Base-by-base conservation (phyloP, 2,888 invertebrate species). In the Lasioglossum pauxillum region DNA sequence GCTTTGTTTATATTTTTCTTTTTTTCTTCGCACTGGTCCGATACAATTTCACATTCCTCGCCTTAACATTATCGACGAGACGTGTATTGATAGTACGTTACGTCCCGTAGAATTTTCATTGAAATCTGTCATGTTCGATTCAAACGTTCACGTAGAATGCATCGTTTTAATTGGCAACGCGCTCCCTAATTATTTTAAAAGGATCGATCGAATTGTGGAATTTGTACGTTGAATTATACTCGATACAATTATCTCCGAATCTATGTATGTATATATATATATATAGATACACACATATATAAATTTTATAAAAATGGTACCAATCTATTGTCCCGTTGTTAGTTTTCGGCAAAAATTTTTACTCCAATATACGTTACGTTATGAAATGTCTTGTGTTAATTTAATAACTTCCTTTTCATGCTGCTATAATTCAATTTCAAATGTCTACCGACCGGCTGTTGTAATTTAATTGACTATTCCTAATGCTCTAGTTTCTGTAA, bases 341-440 rank as follows among this genome's bases (percentile, higher is more conserved):
- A 64, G 16, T 64, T 19, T 41, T 10, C 5, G 16, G 69, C 1
- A 2, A 12, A 31, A 4, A 31, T 23, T n/a, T 23, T 72, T n/a
- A 12, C 10, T 46, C 44, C 23, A 5, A 35, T n/a, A 2, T 27
- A 7, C 31, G 53, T 85, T 46, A 41, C 16, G 23, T 7, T 44
- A 57, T n/a, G 57, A 75, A 46, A 44, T 5, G 12, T 53, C 2
- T 69, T 8, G 23, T 82, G 27, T 46, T 80, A 69, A 77, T 84
- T 80, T 72, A 75, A 76, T 82, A 83, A 86, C 38, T 38, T 53
- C 3, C 46, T 80, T 67, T 76, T 60, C 23, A 31, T 2, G 2
- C 2, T n/a, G 19, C 10, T 53, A 16, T 82, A 80, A 85, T 77
- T 74, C 14, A 71, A 82, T 87, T 79, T 77, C 64, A 75, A 71